phyloP scores from a whole-genome alignment of 2,888 invertebrate species.

The Drosophila prostipennis region DNA sequence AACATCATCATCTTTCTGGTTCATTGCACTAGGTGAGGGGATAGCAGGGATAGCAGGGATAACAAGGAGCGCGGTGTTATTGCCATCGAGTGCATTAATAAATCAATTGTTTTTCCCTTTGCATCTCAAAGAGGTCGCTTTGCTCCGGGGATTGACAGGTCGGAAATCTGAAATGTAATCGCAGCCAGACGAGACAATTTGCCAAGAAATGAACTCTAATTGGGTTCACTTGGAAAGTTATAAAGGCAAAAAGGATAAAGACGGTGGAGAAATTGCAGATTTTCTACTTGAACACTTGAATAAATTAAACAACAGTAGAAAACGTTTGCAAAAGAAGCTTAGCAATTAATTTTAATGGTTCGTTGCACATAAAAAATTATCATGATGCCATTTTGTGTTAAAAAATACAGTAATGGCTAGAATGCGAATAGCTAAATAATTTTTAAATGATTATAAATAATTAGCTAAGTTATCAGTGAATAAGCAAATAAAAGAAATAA shows the following conservation, averaged over 20 bases:
- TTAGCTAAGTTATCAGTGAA: too few species aligned
- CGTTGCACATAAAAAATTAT: too few species aligned
- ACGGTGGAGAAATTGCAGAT: neutral
- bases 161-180: conserved; percentile 43
- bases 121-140: conserved; percentile 34
- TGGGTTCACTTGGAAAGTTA: conserved; percentile 3
- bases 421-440: too few species aligned
- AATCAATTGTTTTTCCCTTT: conserved; percentile 43
- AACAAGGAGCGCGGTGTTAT: conserved; percentile 27
- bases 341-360: neutral
- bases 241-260: neutral
- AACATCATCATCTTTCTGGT: conserved; percentile 55
- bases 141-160: conserved; percentile 33
- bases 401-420: too few species aligned
- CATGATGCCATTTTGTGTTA: too few species aligned
- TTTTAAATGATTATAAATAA: too few species aligned
- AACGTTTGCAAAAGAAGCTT: neutral
- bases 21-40: conserved; percentile 46
- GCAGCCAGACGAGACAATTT: conserved; percentile 23
- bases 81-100: conserved; percentile 48
- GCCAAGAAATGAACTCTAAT: conserved; percentile 30
- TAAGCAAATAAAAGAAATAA: too few species aligned
- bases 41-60: conserved; percentile 35
- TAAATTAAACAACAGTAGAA: neutral
- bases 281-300: neutral